Conservation (phyloP, 2,113 vertebrate species). For the Sciurus niger region DNA sequence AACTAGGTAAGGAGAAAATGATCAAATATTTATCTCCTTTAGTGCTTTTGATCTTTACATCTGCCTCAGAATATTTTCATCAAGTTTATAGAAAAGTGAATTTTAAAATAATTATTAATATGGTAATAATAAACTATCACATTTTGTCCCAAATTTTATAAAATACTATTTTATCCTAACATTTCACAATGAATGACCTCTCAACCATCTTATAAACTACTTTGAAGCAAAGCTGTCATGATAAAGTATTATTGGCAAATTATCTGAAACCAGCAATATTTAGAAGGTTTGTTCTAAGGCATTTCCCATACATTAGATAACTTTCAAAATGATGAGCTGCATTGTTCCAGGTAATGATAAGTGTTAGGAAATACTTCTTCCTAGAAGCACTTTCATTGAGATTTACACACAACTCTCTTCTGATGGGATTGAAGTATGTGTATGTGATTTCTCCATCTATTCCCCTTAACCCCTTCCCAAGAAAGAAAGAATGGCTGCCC, state of each 20-base stretch:
- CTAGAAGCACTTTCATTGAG: not conserved
- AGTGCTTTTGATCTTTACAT: not conserved
- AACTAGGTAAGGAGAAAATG: not conserved
- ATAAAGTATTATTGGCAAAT: constrained; percentile 45
- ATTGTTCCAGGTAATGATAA: not conserved
- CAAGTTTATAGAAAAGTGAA: constrained; percentile 42
- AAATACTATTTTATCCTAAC: constrained; percentile 10
- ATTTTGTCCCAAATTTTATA: constrained; percentile 17
- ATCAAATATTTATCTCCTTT: not conserved
- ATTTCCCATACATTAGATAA: not conserved
- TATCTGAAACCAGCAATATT: not conserved
- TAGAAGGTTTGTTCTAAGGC: not conserved
- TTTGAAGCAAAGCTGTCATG: constrained; percentile 52
- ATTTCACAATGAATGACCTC: constrained; percentile 21
- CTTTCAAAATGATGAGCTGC: constrained; percentile 12
- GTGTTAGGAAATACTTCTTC: not conserved
- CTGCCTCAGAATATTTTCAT: constrained; percentile 48
- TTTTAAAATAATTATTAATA: not conserved
- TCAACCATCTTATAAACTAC: not conserved
- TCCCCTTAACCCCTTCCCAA: not conserved
- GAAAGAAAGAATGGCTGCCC: not conserved
- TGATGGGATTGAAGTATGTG: not conserved
- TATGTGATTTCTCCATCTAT: not conserved
- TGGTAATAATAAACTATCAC: not conserved
- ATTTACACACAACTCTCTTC: not conserved